phyloP scores from a whole-genome alignment of 2,797 vertebrate species.

The Steatocranus sp. region DNA sequence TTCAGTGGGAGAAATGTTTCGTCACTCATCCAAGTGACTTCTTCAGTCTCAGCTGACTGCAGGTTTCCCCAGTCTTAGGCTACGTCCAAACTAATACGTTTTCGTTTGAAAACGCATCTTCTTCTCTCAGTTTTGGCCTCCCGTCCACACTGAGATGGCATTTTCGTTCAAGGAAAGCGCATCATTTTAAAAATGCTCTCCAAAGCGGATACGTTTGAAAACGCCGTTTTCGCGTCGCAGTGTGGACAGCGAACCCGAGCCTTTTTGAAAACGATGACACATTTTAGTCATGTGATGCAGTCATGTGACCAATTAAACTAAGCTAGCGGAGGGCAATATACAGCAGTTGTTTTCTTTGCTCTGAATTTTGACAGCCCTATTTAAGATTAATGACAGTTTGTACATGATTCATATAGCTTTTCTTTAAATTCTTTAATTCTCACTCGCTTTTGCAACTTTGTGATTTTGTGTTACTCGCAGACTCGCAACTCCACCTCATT shows the following conservation, averaged over 20 bases:
- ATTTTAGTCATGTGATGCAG: background rate
- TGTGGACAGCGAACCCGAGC: background rate
- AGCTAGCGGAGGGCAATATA: rapidly evolving
- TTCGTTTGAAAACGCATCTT: rapidly evolving
- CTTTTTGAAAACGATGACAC: background rate
- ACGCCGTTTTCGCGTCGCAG: rapidly evolving
- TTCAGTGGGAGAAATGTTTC: background rate
- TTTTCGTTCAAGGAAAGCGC: background rate
- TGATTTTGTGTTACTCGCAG: background rate
- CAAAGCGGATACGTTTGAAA: background rate
- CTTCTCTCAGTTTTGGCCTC: background rate
- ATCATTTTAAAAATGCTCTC: background rate
- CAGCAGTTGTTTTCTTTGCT: background rate
- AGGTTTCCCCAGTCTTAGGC: background rate
- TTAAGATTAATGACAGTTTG: background rate
- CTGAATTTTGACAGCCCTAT: background rate
- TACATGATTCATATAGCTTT: rapidly evolving
- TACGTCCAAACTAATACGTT: rapidly evolving
- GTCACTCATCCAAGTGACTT: background rate
- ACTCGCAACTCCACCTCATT: background rate
- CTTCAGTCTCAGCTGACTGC: background rate
- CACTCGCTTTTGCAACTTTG: background rate
- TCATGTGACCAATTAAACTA: background rate
- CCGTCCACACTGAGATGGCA: rapidly evolving
- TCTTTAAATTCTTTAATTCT: background rate